phyloP scores from a whole-genome alignment of 2,113 vertebrate species.

The Rhagologus leucostigma region DNA sequence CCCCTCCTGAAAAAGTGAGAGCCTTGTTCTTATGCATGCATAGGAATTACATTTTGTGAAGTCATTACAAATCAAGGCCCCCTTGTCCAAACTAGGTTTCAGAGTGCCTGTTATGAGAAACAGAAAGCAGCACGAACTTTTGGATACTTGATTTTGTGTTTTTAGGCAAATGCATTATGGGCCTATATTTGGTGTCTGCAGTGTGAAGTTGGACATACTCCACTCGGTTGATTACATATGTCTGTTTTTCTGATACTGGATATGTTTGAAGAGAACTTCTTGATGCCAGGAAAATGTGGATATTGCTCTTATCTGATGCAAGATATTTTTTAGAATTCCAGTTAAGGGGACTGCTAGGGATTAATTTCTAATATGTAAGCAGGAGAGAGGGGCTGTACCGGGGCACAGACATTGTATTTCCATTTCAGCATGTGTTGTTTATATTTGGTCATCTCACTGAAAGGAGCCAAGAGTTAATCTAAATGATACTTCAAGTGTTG shows the following conservation, averaged over 20 bases:
- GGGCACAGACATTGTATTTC: neutral
- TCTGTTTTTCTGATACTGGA: neutral
- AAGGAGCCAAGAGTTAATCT: neutral
- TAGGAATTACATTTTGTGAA: neutral
- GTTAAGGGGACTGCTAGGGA: neutral
- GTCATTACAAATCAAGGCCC: neutral
- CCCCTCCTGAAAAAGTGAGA: neutral
- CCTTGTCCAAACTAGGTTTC: neutral
- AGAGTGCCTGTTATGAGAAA: neutral
- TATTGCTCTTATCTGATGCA: neutral
- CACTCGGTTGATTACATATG: neutral
- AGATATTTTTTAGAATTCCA: neutral
- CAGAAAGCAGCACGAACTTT: neutral
- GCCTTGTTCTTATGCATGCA: neutral
- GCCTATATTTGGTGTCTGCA: accelerated
- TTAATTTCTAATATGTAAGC: neutral
- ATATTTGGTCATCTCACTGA: neutral
- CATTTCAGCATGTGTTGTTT: neutral
- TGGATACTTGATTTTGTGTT: accelerated
- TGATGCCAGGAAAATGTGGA: neutral
- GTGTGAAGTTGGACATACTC: neutral
- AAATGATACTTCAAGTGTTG: neutral
- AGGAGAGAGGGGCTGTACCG: neutral
- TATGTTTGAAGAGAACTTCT: neutral
- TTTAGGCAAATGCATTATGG: neutral